Evolutionary conservation across 2,888 invertebrate genomes (phyloP).

Genomic region (Tholera decimalis): DNA sequence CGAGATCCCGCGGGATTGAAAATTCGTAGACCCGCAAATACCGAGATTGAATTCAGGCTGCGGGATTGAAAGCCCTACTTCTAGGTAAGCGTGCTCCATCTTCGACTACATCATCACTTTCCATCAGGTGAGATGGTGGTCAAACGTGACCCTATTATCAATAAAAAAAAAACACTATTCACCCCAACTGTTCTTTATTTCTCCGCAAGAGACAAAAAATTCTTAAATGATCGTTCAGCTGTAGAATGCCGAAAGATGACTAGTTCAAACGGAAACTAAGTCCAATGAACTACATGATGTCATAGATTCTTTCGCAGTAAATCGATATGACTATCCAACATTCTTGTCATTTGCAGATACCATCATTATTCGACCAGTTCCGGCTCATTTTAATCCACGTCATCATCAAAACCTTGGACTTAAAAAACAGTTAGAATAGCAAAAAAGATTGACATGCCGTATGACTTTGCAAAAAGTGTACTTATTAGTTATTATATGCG

Average conservation of each 20-base stretch:
- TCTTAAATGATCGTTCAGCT: not conserved
- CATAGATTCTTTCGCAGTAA: slow-evolving; percentile 37
- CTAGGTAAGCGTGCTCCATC: no score
- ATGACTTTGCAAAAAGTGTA: slow-evolving; percentile 31
- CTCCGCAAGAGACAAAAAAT: not conserved
- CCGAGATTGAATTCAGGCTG: no score
- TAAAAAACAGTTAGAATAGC: slow-evolving; percentile 12
- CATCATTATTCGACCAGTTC: slow-evolving; percentile 44
- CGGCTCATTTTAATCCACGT: slow-evolving; percentile 43
- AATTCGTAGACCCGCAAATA: no score
- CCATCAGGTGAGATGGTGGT: no score
- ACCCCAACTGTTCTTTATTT: not conserved
- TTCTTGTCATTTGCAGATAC: slow-evolving; percentile 35
- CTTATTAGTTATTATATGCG: slow-evolving; percentile 39
- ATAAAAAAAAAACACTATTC: no score
- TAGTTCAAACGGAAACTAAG: slow-evolving; percentile 35
- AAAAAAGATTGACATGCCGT: slow-evolving; percentile 42
- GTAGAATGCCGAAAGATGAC: slow-evolving; percentile 24
- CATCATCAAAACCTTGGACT: slow-evolving; percentile 24
- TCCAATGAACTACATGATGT: slow-evolving; percentile 48
- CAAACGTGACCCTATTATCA: no score
- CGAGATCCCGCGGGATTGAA: no score
- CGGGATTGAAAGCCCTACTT: no score
- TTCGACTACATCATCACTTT: no score
- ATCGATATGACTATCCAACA: slow-evolving; percentile 16